Percentiles rank a stretch among this genome's conserved stretches.
Conservation (phyloP, 2,113 vertebrate genomes). For the Lamprologus ornatipinnis region DNA sequence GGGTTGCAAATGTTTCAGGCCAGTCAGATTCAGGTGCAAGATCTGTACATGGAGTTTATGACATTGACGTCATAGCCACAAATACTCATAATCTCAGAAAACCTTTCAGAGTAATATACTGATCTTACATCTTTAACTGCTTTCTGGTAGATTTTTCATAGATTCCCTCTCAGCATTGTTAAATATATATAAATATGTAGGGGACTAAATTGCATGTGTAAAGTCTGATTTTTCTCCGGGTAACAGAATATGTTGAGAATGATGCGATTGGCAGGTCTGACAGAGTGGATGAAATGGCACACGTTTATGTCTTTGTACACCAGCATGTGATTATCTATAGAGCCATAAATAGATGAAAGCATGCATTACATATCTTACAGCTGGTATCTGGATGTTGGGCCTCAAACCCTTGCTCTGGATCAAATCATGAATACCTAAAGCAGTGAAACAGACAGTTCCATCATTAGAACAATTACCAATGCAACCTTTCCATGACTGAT, state of each 20-base stretch:
- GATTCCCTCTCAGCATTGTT: rapidly evolving
- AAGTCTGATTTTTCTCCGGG: rapidly evolving
- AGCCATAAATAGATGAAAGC: background rate
- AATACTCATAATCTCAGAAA: background rate
- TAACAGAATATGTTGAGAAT: background rate
- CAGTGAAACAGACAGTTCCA: background rate
- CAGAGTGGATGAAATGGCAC: background rate
- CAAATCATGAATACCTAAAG: background rate
- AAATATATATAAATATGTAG: background rate
- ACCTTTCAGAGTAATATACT: background rate
- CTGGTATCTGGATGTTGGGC: background rate
- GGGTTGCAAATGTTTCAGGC: rapidly evolving
- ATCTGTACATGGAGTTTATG: background rate
- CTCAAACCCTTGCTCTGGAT: background rate
- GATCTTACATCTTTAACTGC: background rate
- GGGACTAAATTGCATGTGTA: background rate
- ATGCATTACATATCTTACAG: background rate
- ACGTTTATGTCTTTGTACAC: background rate
- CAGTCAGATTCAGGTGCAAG: background rate
- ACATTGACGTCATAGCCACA: background rate
- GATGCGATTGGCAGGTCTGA: background rate
- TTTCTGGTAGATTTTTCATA: background rate
- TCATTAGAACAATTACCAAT: slow-evolving; percentile 22
- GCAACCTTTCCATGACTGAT: slow-evolving; percentile 15
- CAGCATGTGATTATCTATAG: background rate